Conservation (phyloP, 1,140 invertebrate genomes). For the Drosophila kanapiae region DNA sequence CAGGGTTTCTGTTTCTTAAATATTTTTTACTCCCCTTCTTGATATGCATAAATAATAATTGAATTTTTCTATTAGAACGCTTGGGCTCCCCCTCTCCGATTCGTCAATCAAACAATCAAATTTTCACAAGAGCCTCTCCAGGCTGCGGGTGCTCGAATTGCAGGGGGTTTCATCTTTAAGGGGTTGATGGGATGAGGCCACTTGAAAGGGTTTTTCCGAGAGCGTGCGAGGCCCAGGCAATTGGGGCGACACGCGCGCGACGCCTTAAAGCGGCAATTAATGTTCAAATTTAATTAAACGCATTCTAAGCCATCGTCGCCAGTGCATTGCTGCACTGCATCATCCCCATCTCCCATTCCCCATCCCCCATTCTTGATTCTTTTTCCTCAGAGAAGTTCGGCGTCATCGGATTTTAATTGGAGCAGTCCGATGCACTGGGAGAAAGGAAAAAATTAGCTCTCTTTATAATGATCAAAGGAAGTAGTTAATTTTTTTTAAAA, state of each 20-base stretch:
- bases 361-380: neutral
- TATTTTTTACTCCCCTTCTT: neutral
- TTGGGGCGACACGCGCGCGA: conserved; percentile 77
- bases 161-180: neutral
- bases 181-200: conserved; percentile 19
- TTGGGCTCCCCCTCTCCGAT: neutral
- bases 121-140: conserved; percentile 52
- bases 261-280: conserved; percentile 74
- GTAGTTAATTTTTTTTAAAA: too few relatives aligned
- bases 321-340: conserved; percentile 14
- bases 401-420: conserved; percentile 41
- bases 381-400: conserved; percentile 11
- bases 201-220: conserved; percentile 69
- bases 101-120: conserved; percentile 65
- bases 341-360: neutral
- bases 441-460: too few relatives aligned
- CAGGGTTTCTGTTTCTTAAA: neutral
- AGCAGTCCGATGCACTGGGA: conserved; percentile 12
- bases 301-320: conserved; percentile 60
- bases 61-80: conserved; percentile 13
- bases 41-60: conserved; percentile 32
- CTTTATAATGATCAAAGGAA: too few relatives aligned
- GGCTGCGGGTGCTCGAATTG: conserved; percentile 53
- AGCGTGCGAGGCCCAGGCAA: conserved; percentile 32
- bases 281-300: conserved; percentile 79